Evolutionary conservation across 2,888 invertebrate species (phyloP), one percentile per base, ranked within the genome.

Genomic region (Drosophila tripunctata): DNA sequence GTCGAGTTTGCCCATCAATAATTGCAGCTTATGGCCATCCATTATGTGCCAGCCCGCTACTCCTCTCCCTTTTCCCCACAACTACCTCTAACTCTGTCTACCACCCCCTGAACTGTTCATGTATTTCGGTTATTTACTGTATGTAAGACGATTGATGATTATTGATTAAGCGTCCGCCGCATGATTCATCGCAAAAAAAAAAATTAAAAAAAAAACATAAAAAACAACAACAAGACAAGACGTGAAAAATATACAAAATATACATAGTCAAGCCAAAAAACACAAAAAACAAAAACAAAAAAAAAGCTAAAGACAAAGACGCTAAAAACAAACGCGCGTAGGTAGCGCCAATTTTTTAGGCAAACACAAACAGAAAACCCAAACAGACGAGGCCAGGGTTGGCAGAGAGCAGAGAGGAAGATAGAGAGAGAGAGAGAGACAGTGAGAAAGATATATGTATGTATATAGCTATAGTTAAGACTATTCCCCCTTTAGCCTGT

Each of bases 81-180:
- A 21, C 21, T 22, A n/a, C 27, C 30, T 19, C 33, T 19, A n/a
- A n/a, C n/a, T n/a, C n/a, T 8, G 27, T 8, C 27, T n/a, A n/a
- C 27, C 4, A 27, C 10, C 31, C 57, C 35, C 27, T 33, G 24
- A 17, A 7, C 14, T 14, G 6, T 43, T 27, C 21, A 21, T 75
- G 57, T 67, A 67, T 75, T 78, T 67, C 44, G 71, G 50, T 27
- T 68, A 72, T 83, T 79, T 77, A 67, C 75, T 79, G 75, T 81
- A 56, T 78, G 73, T 83, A 77, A 81, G 76, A 78, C 80, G 81
- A 84, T 81, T 84, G 80, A 80, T 84, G 80, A 76, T 80, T 80
- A 80, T 80, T 80, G 80, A 80, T 81, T 85, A 77, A 67, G 71
- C 61, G 58, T 40, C 62, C 69, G 61, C 36, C 56, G 71, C 52